phyloP scores from a whole-genome alignment of 1,140 invertebrate genomes.

The Drosophila lowei region DNA sequence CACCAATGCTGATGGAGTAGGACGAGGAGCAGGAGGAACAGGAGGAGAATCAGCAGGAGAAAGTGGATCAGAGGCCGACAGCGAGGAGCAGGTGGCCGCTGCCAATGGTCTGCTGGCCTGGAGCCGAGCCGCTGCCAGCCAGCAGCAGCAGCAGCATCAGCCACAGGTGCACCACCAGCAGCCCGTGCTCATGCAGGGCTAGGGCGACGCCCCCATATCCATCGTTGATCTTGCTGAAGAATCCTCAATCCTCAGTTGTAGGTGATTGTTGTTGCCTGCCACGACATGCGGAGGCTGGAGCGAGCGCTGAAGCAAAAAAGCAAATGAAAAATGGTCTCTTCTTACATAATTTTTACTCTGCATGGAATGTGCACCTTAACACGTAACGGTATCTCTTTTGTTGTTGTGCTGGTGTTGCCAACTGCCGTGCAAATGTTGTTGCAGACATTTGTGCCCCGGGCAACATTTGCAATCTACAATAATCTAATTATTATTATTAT shows the following conservation, averaged over 20 bases:
- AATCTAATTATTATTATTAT: constrained; percentile 65
- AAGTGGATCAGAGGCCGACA: constrained; percentile 7
- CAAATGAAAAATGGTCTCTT: constrained; percentile 76
- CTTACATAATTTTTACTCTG: constrained; percentile 69
- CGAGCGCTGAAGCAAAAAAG: constrained; percentile 19
- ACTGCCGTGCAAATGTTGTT: constrained; percentile 79
- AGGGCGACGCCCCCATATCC: constrained; percentile 10
- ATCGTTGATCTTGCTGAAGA: background rate
- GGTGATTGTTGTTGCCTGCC: constrained; percentile 23
- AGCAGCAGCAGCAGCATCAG: constrained; percentile 53
- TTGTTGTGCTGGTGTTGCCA: constrained; percentile 78
- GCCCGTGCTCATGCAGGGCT: constrained; percentile 57
- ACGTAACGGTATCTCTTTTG: constrained; percentile 79
- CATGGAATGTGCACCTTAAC: constrained; percentile 71
- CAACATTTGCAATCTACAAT: constrained; percentile 78
- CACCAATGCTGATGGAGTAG: constrained; percentile 14
- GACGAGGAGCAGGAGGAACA: constrained; percentile 16
- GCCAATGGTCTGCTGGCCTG: constrained; percentile 67
- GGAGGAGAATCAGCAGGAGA: constrained; percentile 25
- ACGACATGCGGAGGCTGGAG: constrained; percentile 11
- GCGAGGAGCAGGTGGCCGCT: constrained; percentile 57
- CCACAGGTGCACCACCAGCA: constrained; percentile 28
- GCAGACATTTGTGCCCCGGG: constrained; percentile 70
- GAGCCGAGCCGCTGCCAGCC: constrained; percentile 64
- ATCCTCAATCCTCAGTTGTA: background rate